A percentile compares a stretch with the other conserved stretches of the same genome.
Evolutionary conservation across 53 echinoderm and acorn worm species (phyloP).

Genomic region (Hippasteria phrygiana): DNA sequence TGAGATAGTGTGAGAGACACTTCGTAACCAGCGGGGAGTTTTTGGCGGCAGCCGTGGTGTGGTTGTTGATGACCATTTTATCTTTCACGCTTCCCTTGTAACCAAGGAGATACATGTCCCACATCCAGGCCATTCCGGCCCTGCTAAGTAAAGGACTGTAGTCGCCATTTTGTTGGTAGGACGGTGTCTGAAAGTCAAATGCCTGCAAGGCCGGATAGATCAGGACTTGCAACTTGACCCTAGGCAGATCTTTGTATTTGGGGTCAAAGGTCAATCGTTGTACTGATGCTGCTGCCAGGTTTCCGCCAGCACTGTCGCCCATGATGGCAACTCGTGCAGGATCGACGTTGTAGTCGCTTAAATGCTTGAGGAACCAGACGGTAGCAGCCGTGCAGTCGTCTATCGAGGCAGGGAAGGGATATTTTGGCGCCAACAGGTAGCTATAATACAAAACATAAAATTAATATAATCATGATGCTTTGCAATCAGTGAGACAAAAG

Average conservation of each 20-base stretch:
- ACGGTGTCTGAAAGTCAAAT: conserved; percentile 83
- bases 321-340: conserved; percentile 72
- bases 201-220: conserved; percentile 79
- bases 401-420: conserved; percentile 80
- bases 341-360: conserved; percentile 76
- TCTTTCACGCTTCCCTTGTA: not conserved
- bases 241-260: conserved; percentile 57
- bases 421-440: conserved; percentile 79
- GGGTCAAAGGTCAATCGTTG: conserved; percentile 77
- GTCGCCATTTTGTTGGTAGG: conserved; percentile 80
- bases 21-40: conserved; percentile 52
- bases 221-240: conserved; percentile 70
- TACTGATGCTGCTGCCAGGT: conserved; percentile 76
- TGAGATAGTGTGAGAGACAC: conserved; percentile 76
- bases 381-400: conserved; percentile 82
- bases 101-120: conserved; percentile 48
- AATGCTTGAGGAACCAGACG: conserved; percentile 77
- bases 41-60: conserved; percentile 71
- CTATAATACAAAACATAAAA: conserved; percentile 45
- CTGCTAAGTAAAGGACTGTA: conserved; percentile 1
- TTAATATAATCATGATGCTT: not conserved
- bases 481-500: no score
- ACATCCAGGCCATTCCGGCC: not conserved
- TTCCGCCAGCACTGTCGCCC: conserved; percentile 94
- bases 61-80: conserved; percentile 60